Evolutionary conservation across 2,888 invertebrate species (phyloP), one percentile per base, ranked within the genome.

Genomic region (Trichopoda pennipes): DNA sequence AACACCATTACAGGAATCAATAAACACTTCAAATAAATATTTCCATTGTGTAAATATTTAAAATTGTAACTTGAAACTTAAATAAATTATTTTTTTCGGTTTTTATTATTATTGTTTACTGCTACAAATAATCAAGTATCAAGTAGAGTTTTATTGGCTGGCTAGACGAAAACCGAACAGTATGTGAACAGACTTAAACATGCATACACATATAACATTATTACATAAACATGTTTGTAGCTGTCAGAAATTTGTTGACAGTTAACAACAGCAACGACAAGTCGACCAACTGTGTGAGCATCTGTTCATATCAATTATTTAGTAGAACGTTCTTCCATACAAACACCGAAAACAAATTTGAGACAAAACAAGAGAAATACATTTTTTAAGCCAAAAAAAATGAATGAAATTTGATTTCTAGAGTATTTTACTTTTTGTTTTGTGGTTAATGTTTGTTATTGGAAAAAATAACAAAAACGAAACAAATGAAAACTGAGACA

Each of bases 261-360:
- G 76, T 60, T 72, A 72, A 76, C 80, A 81, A 66, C 55, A 61
- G 70, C 66, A 72, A 81, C 70, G 80, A 81, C 80, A 76, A 72
- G 72, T 72, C 80, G 72, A 76, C 80, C 80, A 81, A 81, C 80
- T 81, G 80, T 76, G 70, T 56, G 70, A 72, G 80, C 80, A 81
- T 81, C 80, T 81, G 76, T 81, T 81, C 72, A 81, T 44, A 76
- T 81, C 80, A 81, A 81, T 81, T 72, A 81, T 76, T 68, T 49
- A 28, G 17, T 32, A 61, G 44, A 38, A 56, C 49, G 53, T 72
- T 75, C 53, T 56, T 19, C 42, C 44, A 72, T 49, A 44, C 8
- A 68, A 21, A 44, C 55, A 32, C 19, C 47, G 6, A 44, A 58
- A 38, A 38, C 10, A 38, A 38, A 38, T 12, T 16, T n/a, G 44